These are phyloP conservation scores for Drosophila nigrodunni DNA, from an alignment of 1,140 invertebrate genomes.

Conservation along the genomic window DNA sequence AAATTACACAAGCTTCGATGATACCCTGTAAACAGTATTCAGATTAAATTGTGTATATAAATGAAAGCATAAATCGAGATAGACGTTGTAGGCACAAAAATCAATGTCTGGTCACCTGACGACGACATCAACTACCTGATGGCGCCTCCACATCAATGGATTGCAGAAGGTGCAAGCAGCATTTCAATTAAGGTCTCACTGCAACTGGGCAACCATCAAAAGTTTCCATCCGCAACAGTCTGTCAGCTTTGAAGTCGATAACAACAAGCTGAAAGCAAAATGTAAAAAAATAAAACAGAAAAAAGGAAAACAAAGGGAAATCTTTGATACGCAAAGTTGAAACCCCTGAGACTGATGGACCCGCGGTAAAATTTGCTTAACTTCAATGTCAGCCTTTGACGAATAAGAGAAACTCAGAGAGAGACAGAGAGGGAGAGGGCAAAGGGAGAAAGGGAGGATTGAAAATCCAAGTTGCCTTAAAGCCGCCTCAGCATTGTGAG, in stretches of 20 bases:
- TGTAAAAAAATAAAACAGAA: background rate
- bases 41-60: too few relatives aligned
- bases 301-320: background rate
- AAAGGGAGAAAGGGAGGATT: background rate
- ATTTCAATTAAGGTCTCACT: constrained; percentile 46
- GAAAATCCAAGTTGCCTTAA: constrained; percentile 10
- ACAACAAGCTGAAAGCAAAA: background rate
- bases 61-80: too few relatives aligned
- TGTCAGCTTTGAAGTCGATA: constrained; percentile 13
- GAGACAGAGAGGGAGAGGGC: background rate
- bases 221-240: constrained; percentile 5
- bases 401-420: background rate
- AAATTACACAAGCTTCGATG: too few relatives aligned
- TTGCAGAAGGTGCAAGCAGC: constrained; percentile 16
- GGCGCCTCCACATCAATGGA: background rate
- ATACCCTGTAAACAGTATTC: too few relatives aligned
- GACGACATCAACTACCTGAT: too few relatives aligned
- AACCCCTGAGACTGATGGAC: constrained; percentile 16
- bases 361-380: background rate
- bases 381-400: constrained; percentile 15
- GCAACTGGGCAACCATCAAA: constrained; percentile 19
- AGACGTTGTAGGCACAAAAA: background rate
- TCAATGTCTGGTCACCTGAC: background rate
- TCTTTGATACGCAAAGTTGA: constrained; percentile 22
- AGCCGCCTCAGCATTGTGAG: constrained; percentile 7